phyloP scores from a whole-genome alignment of 1,140 invertebrate species.

The Fopius arisanus region DNA sequence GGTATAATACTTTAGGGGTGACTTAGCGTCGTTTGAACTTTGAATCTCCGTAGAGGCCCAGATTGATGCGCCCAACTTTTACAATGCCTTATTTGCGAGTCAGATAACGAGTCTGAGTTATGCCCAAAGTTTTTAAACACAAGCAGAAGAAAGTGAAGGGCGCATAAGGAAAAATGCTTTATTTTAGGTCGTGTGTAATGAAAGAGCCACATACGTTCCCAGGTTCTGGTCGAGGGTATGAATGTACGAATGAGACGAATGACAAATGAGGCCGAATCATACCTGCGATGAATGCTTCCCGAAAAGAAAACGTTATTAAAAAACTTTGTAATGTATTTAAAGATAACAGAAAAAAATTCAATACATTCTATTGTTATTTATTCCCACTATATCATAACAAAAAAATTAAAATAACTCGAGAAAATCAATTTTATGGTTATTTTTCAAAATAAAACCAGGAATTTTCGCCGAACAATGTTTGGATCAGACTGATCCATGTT shows the following conservation, averaged over 20 bases:
- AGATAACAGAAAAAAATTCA: neutral
- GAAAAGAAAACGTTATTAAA: neutral
- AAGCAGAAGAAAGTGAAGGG: neutral
- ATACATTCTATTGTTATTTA: too few relatives aligned
- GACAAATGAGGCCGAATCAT: neutral
- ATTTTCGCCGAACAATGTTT: too few relatives aligned
- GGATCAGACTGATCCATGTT: too few relatives aligned
- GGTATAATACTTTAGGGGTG: conserved; percentile 63
- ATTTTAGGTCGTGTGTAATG: conserved; percentile 26
- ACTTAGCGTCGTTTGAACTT: conserved; percentile 66
- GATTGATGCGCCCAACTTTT: conserved; percentile 67
- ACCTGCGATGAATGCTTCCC: conserved; percentile 29
- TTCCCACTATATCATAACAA: too few relatives aligned
- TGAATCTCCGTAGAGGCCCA: conserved; percentile 62
- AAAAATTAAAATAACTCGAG: too few relatives aligned
- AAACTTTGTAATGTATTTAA: neutral
- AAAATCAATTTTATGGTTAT: too few relatives aligned
- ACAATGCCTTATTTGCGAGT: conserved; percentile 66
- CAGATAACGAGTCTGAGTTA: conserved; percentile 67
- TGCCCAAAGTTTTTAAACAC: conserved; percentile 55
- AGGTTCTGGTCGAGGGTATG: conserved; percentile 1
- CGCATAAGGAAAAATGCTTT: conserved; percentile 22
- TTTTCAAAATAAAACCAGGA: too few relatives aligned
- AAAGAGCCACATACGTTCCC: conserved; percentile 14
- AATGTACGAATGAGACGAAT: conserved; percentile 6